Evolutionary conservation across 2,888 invertebrate species (phyloP), one percentile per base, ranked within the genome.

Genomic region (Bombyx huttoni): DNA sequence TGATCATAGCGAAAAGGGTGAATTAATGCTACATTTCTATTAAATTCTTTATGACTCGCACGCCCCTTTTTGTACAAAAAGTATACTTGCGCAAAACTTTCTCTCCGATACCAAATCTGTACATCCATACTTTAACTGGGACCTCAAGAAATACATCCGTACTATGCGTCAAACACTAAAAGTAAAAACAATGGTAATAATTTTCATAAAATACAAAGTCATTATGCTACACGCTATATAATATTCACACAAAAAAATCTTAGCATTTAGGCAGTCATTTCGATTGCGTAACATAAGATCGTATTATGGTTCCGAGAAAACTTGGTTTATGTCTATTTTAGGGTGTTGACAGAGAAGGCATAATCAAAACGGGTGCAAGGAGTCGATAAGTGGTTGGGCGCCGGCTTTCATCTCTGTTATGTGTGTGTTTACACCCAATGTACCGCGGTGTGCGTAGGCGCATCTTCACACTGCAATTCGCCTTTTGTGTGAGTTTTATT

Each of bases 341-440:
- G 79, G 78, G 71, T 78, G 81, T 70, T 84, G 85, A 86, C 84
- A 80, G 76, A 77, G 68, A 68, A 68, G 71, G 69, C 71, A 76
- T 81, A 79, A 80, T 80, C 80, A 75, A 75, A 74, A 74, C 78
- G 76, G 73, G 75, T 56, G 78, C 74, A 78, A 72, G 67, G 72
- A 77, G 75, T 73, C 75, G 83, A 85, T 87, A 87, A 87, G 87
- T 86, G 81, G 78, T 67, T 65, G 75, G 40, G 80, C 78, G 78
- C 78, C 75, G 67, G 76, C 87, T 86, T 83, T 84, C 85, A 84
- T 83, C 82, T 85, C 68, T 58, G 62, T 62, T 64, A 73, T 71
- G 72, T 75, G 70, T 72, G 71, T 81, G 74, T 81, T 78, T 79
- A 80, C 78, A 70, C 72, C 71, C 68, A 62, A 64, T 60, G 65